Percentiles rank a stretch among this genome's conserved stretches.
Conservation (phyloP, 2,888 invertebrate species). For the Pseudococcus longispinus region DNA sequence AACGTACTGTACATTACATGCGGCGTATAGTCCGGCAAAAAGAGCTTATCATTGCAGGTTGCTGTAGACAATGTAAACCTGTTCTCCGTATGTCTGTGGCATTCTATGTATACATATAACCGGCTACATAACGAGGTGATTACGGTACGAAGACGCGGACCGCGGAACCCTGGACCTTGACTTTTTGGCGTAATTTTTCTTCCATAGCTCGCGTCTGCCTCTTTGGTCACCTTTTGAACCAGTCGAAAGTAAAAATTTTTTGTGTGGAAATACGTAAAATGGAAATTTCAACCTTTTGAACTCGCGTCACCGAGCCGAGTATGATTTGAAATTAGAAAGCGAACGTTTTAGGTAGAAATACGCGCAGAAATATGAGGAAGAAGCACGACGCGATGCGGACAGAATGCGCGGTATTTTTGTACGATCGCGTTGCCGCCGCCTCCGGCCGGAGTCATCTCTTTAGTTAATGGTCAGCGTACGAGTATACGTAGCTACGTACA, state of each 20-base stretch:
- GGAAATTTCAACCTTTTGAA: conserved; percentile 41
- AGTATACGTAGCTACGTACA: neutral
- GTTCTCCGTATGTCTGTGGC: neutral
- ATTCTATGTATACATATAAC: neutral
- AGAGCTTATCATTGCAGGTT: conserved; percentile 25
- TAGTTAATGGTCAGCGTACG: neutral
- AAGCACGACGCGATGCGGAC: neutral
- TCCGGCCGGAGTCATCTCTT: neutral
- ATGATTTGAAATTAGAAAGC: conserved; percentile 26
- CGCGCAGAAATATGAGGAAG: neutral
- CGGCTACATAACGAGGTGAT: conserved; percentile 31
- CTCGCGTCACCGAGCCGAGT: neutral
- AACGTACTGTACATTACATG: neutral
- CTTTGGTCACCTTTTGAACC: conserved; percentile 44
- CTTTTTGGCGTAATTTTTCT: conserved; percentile 17
- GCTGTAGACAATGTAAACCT: conserved; percentile 26
- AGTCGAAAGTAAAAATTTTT: conserved; percentile 39
- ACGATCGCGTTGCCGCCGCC: neutral
- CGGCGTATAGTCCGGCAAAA: conserved; percentile 3
- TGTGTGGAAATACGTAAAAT: conserved; percentile 12
- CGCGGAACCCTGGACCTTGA: neutral
- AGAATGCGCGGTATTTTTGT: neutral
- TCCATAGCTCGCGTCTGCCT: neutral
- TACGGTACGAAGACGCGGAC: neutral
- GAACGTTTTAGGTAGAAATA: conserved; percentile 1